phyloP scores from a whole-genome alignment of 2,113 vertebrate genomes.

The Tachysurus vachellii region DNA sequence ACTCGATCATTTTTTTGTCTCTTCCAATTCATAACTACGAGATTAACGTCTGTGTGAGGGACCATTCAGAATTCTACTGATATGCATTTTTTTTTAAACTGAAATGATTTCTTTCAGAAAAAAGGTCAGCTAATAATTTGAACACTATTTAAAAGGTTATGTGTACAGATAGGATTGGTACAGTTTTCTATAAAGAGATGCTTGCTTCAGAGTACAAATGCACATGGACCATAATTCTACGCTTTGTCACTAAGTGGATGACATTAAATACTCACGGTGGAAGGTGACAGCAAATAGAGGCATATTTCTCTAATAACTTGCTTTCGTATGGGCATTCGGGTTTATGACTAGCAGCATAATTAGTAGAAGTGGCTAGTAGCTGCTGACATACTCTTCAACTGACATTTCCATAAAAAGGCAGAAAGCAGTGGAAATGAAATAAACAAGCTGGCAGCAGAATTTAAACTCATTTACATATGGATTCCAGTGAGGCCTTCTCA shows the following conservation, averaged over 20 bases:
- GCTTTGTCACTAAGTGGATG: not conserved
- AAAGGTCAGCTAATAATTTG: not conserved
- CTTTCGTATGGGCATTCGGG: slow-evolving; percentile 23
- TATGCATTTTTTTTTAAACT: not conserved
- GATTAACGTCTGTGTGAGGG: not conserved
- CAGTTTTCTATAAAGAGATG: not conserved
- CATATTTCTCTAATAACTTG: slow-evolving; percentile 40
- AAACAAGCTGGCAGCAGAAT: slow-evolving; percentile 69
- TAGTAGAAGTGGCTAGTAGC: slow-evolving; percentile 44
- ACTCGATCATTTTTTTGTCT: too few species aligned
- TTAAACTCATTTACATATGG: slow-evolving; percentile 67
- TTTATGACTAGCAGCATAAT: slow-evolving; percentile 45
- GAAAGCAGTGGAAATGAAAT: slow-evolving; percentile 70
- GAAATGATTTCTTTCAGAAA: not conserved
- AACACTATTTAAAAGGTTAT: not conserved
- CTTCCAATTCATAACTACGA: not conserved
- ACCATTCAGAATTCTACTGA: not conserved
- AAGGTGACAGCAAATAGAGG: slow-evolving; percentile 31
- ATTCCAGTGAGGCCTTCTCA: slow-evolving; percentile 67
- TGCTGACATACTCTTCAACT: slow-evolving; percentile 51
- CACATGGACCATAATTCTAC: not conserved
- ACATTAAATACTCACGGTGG: slow-evolving; percentile 7
- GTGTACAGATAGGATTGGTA: not conserved
- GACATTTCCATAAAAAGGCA: slow-evolving; percentile 60
- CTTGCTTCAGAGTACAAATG: not conserved